Evolutionary conservation across 2,113 vertebrate genomes (phyloP).

Genomic region (Caretta caretta): DNA sequence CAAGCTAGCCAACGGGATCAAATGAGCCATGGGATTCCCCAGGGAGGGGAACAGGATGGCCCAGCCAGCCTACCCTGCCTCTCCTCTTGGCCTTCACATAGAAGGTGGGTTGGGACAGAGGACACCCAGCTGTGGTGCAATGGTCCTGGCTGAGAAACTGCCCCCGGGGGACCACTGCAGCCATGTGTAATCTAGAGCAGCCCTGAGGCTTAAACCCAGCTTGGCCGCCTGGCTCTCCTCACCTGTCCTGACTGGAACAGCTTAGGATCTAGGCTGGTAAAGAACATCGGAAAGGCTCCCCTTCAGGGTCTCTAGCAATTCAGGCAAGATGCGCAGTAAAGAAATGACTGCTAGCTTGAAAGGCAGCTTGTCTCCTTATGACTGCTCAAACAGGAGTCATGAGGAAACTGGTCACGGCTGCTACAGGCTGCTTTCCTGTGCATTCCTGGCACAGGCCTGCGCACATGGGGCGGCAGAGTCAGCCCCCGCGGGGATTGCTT

Average conservation of each 20-base stretch:
- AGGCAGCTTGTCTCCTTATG: not conserved
- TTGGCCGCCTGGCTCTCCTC: not conserved
- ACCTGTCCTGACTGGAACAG: not conserved
- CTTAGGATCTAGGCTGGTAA: not conserved
- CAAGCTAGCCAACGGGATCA: not conserved
- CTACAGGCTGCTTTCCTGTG: conserved; percentile 29
- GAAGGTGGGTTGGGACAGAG: not conserved
- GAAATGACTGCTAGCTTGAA: not conserved
- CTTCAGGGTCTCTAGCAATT: not conserved
- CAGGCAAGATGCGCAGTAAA: conserved; percentile 7
- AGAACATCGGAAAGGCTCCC: not conserved
- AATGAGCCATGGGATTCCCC: fast-evolving
- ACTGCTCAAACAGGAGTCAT: conserved; percentile 21
- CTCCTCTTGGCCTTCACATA: not conserved
- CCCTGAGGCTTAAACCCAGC: not conserved
- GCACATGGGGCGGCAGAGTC: conserved; percentile 53
- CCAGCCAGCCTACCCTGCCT: not conserved
- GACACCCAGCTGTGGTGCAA: not conserved
- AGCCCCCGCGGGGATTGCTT: not conserved
- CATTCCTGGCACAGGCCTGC: conserved; percentile 46
- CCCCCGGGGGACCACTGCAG: not conserved
- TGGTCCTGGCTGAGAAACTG: not conserved
- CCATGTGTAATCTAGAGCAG: not conserved
- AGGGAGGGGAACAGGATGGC: not conserved
- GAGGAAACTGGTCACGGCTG: conserved; percentile 19